Evolutionary conservation across 2,888 invertebrate species (phyloP), one percentile per base, ranked within the genome.

Genomic region (Campoplex nolae): DNA sequence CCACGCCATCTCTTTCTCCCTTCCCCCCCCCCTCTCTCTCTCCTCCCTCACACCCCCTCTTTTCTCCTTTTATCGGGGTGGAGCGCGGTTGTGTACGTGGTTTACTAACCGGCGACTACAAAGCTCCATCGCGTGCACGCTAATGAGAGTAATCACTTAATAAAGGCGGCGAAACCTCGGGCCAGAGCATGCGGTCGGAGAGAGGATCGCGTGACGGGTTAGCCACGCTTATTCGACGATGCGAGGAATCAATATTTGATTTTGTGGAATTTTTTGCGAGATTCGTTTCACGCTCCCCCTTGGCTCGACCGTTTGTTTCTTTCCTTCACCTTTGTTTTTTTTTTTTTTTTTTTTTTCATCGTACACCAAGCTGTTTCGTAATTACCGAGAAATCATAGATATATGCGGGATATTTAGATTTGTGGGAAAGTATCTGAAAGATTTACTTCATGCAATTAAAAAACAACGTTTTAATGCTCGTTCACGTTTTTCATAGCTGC

Each of bases 131-230:
- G 94, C 94, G 94, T 94, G 94, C 93, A 90, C 88, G 89, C 93
- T 94, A 94, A 94, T 94, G 93, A 93, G 94, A 93, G 93, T 94
- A 94, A 94, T 94, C 94, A 93, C 93, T 94, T 93, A 94, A 94
- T 94, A 94, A 93, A 93, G 92, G 91, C 92, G 90, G 91, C 84
- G 81, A 87, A 86, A 87, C 88, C 86, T 86, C 88, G 85, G 76
- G 75, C 83, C 80, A 48, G 70, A 56, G 68, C 32, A 80, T 71
- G 67, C 16, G 74, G 74, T 48, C 54, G 75, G 62, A 65, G 83
- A 48, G 79, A 23, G 70, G 87, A 89, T 89, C 89, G 89, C 89
- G 89, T 89, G 89, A 89, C 89, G 87, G 80, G 84, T 85, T 79
- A 82, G 87, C 84, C 87, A 87, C 87, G 87, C 87, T 87, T 85